Conservation (phyloP, 2,888 invertebrate species). For the Ommatoiulus sabulosus region DNA sequence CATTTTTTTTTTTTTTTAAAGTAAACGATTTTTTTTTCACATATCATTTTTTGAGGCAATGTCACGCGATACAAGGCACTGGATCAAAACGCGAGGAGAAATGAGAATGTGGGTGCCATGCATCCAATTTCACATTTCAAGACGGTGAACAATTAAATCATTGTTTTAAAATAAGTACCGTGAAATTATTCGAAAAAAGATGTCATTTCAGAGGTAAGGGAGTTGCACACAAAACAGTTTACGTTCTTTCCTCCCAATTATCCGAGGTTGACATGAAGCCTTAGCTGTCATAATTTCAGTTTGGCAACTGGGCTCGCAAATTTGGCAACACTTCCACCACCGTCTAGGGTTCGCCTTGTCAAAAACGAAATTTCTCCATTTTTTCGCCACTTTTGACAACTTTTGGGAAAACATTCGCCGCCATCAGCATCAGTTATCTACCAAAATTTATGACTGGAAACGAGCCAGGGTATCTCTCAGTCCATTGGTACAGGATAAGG, state of each 20-base stretch:
- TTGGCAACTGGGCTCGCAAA: constrained; percentile 14
- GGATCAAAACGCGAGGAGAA: neutral
- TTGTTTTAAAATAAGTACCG: neutral
- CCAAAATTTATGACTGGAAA: constrained; percentile 18
- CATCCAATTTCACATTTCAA: constrained; percentile 20
- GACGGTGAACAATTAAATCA: neutral
- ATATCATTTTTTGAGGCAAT: neutral
- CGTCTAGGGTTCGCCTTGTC: constrained; percentile 5
- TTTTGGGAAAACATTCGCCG: constrained; percentile 27
- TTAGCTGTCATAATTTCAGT: constrained; percentile 28
- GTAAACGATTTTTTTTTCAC: neutral
- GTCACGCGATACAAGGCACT: neutral
- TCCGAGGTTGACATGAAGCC: constrained; percentile 11
- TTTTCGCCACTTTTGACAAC: constrained; percentile 34
- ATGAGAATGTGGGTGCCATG: neutral
- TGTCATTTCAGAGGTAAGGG: constrained; percentile 14
- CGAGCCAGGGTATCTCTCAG: neutral
- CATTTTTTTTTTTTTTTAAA: neutral
- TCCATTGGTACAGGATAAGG: neutral
- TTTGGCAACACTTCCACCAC: constrained; percentile 34
- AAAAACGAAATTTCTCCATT: constrained; percentile 8
- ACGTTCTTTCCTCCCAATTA: constrained; percentile 27
- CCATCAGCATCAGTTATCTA: constrained; percentile 22
- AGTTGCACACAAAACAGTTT: neutral
- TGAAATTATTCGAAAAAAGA: constrained; percentile 8